Evolutionary conservation across 1,140 invertebrate genomes (phyloP).

Genomic region (Calliopsis andreniformis): DNA sequence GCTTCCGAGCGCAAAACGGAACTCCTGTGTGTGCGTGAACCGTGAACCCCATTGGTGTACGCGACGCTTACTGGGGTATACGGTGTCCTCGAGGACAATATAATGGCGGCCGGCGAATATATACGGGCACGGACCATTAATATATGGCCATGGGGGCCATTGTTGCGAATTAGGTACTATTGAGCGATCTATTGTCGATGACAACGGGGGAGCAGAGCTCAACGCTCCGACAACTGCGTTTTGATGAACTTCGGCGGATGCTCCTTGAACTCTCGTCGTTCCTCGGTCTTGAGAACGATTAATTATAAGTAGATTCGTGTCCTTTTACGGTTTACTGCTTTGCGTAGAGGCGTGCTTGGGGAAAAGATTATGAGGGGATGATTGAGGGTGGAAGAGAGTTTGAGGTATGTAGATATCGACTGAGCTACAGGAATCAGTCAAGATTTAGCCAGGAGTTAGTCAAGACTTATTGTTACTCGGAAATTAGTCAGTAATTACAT

Average conservation of each 20-base stretch:
- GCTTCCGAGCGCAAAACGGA: conserved; percentile 54
- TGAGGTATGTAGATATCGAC: too few relatives aligned
- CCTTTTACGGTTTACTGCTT: too few relatives aligned
- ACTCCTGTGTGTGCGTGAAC: conserved; percentile 10
- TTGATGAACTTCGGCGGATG: conserved; percentile 45
- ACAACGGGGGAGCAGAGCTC: conserved; percentile 61
- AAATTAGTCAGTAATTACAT: too few relatives aligned
- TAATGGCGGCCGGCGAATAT: conserved; percentile 59
- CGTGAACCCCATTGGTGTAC: background rate
- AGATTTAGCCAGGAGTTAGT: too few relatives aligned
- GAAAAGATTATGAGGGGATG: too few relatives aligned
- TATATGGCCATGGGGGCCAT: conserved; percentile 76
- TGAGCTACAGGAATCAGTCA: too few relatives aligned
- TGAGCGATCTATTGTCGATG: conserved; percentile 73
- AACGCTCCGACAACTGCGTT: conserved; percentile 48
- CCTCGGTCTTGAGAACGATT: background rate
- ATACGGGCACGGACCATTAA: conserved; percentile 74
- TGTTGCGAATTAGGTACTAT: conserved; percentile 80
- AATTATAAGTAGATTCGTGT: too few relatives aligned
- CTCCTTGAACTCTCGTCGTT: background rate
- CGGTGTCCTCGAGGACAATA: conserved; percentile 50
- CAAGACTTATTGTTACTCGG: too few relatives aligned
- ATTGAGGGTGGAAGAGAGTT: too few relatives aligned
- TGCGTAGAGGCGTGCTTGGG: too few relatives aligned
- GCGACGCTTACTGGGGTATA: background rate